Conservation (phyloP, 2,888 invertebrate genomes). For the Pterobdella sp. region DNA sequence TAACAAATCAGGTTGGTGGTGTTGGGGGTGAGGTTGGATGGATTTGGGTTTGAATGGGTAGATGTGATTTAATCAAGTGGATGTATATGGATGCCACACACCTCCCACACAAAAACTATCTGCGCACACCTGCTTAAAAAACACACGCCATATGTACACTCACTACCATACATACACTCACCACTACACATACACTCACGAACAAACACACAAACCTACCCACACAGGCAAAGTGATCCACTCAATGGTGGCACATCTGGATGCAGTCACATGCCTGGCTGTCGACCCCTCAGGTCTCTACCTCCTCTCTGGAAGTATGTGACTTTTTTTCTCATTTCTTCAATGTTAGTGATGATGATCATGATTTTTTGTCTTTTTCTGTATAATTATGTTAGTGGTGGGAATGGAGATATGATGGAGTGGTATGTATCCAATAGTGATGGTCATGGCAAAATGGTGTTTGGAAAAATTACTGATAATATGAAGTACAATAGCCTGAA, state of each 20-base stretch:
- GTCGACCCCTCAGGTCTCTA: constrained; percentile 97
- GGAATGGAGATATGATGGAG: neutral
- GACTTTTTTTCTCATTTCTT: constrained; percentile 5
- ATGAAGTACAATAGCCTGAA: no score
- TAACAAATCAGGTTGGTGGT: constrained; percentile 61
- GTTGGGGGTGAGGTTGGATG: neutral
- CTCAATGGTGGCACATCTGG: constrained; percentile 96
- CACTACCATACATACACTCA: neutral
- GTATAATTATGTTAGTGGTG: neutral
- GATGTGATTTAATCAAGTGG: neutral
- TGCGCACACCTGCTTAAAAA: neutral
- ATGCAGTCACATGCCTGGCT: constrained; percentile 93
- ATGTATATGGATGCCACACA: neutral
- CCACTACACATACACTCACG: no score
- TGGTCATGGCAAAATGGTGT: neutral
- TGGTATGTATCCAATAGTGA: neutral
- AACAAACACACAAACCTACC: neutral
- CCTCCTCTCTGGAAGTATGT: constrained; percentile 84
- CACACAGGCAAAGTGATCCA: constrained; percentile 80
- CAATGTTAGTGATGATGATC: neutral
- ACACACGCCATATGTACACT: no score
- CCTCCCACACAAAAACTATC: neutral
- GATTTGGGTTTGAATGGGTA: neutral
- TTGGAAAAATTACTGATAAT: neutral
- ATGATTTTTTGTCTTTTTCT: neutral